Evolutionary conservation across 2,797 vertebrate species (phyloP).

Genomic region (Fringilla coelebs): DNA sequence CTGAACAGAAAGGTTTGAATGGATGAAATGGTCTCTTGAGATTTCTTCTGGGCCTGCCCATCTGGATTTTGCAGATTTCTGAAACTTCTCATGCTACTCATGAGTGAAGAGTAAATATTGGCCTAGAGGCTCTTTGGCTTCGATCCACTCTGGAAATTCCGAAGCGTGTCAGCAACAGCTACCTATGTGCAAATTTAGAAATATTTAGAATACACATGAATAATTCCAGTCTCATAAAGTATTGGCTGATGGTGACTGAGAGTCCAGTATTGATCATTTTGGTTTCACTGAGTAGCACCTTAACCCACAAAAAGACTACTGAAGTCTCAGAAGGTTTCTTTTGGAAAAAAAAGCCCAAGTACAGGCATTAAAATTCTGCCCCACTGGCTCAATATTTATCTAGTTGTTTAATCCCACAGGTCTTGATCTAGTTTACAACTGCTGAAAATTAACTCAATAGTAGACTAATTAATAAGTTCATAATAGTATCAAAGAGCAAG

Average conservation of each 20-base stretch:
- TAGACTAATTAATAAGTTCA: conserved; percentile 59
- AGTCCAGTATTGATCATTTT: conserved; percentile 11
- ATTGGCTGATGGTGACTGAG: not conserved
- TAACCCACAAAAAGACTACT: not conserved
- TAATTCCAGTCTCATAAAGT: not conserved
- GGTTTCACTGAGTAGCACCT: not conserved
- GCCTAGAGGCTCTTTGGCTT: not conserved
- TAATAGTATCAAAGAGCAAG: conserved; percentile 63
- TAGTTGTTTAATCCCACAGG: conserved; percentile 42
- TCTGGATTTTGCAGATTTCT: not conserved
- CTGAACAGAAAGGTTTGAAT: not conserved
- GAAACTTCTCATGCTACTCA: not conserved
- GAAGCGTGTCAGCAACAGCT: not conserved
- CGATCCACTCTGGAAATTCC: not conserved
- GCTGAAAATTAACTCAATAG: conserved; percentile 37
- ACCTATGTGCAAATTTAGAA: not conserved
- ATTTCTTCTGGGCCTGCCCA: not conserved
- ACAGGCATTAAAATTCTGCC: not conserved
- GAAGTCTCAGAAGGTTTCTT: not conserved
- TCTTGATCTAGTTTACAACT: conserved; percentile 44
- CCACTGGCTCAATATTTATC: conserved; percentile 28
- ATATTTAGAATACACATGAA: not conserved
- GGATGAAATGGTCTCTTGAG: not conserved
- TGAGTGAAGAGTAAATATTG: not conserved
- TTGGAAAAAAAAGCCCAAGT: not conserved